phyloP scores from a whole-genome alignment of 1,140 invertebrate species.

The Cotesia vestalis region DNA sequence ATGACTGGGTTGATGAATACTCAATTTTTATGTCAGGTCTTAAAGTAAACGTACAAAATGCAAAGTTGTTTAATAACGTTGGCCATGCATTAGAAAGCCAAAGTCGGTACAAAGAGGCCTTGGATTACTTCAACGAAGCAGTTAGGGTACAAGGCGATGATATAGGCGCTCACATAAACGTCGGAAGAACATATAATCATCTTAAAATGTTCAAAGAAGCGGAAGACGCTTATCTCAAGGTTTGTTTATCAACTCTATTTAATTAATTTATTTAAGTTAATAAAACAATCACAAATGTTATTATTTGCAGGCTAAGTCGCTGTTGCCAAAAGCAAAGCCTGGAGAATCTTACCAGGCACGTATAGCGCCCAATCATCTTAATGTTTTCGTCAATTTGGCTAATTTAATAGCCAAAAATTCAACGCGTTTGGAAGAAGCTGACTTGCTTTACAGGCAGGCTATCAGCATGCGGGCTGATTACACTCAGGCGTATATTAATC shows the following conservation, averaged over 20 bases:
- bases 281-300: constrained; percentile 15
- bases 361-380: constrained; percentile 95
- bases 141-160: constrained; percentile 94
- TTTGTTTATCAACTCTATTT: constrained; percentile 50
- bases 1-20: constrained; percentile 93
- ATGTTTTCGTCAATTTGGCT: constrained; percentile 94
- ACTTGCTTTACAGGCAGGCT: constrained; percentile 90
- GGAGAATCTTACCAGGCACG: constrained; percentile 94
- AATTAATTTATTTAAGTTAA: neutral
- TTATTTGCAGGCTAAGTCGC: constrained; percentile 76
- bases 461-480: constrained; percentile 98
- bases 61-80: constrained; percentile 97
- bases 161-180: constrained; percentile 96
- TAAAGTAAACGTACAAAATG: constrained; percentile 90
- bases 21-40: constrained; percentile 92
- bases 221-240: constrained; percentile 88
- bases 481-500: constrained; percentile 96
- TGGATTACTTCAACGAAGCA: constrained; percentile 91
- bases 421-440: constrained; percentile 91
- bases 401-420: constrained; percentile 94
- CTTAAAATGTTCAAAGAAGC: constrained; percentile 91
- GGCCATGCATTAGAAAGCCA: constrained; percentile 93
- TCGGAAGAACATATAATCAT: constrained; percentile 93
- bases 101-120: constrained; percentile 82
- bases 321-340: constrained; percentile 89